Conservation (phyloP, 2,888 invertebrate species). For the Rosalia funebris region DNA sequence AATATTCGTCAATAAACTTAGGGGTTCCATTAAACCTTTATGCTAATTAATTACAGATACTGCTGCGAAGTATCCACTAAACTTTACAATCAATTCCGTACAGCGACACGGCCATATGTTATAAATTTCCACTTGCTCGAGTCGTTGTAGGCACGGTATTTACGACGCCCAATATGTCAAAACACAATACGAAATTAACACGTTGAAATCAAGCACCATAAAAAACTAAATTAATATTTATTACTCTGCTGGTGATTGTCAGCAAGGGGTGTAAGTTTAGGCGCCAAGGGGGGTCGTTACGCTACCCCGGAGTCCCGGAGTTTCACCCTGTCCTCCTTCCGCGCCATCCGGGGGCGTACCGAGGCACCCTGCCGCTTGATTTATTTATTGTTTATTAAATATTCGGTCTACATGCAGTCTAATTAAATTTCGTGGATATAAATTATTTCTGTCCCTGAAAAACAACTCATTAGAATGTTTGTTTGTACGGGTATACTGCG, state of each 20-base stretch:
- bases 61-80: not conserved
- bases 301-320: constrained; percentile 36
- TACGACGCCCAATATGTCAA: constrained; percentile 51
- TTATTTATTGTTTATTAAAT: constrained; percentile 49
- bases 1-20: no score
- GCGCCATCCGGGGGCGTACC: constrained; percentile 44
- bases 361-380: constrained; percentile 52
- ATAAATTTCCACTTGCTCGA: constrained; percentile 30
- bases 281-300: constrained; percentile 45
- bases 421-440: constrained; percentile 6
- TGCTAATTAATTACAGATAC: not conserved
- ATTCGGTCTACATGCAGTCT: not conserved
- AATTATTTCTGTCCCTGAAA: no score
- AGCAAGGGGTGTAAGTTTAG: constrained; percentile 39
- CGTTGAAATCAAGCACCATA: constrained; percentile 54
- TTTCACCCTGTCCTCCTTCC: constrained; percentile 32
- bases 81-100: not conserved
- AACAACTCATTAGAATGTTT: no score
- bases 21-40: no score
- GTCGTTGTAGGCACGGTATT: constrained; percentile 35
- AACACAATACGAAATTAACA: constrained; percentile 57
- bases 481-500: no score
- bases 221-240: constrained; percentile 60
- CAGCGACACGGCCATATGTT: constrained; percentile 16
- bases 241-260: constrained; percentile 50